Conservation (phyloP, 92 coral and sea anemone genomes). For the Meandrina meandrites region DNA sequence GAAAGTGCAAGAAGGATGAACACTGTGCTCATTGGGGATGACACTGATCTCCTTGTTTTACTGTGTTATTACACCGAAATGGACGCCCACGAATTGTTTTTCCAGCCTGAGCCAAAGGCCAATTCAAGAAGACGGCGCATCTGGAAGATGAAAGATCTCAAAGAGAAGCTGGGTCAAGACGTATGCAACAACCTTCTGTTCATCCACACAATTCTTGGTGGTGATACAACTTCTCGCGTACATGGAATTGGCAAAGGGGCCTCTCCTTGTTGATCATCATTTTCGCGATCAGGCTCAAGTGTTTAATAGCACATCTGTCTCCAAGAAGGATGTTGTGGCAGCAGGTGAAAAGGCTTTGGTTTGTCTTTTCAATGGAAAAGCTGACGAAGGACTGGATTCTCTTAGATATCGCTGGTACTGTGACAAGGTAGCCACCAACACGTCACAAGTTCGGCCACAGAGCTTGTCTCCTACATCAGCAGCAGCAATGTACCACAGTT, state of each 20-base stretch:
- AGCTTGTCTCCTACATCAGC: no score
- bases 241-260: slow-evolving; percentile 61
- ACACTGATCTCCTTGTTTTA: slow-evolving; percentile 55
- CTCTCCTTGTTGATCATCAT: slow-evolving; percentile 1
- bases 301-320: no score
- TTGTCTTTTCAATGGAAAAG: no score
- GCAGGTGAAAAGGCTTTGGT: no score
- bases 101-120: slow-evolving; percentile 57
- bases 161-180: slow-evolving; percentile 30
- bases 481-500: no score
- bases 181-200: slow-evolving; percentile 28
- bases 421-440: no score
- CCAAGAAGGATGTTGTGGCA: no score
- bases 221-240: slow-evolving; percentile 55
- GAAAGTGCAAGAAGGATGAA: slow-evolving; percentile 31
- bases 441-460: no score
- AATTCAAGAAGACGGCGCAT: slow-evolving; percentile 33
- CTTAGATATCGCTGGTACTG: no score
- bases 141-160: slow-evolving; percentile 49
- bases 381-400: no score
- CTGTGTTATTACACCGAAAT: slow-evolving; percentile 31
- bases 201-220: slow-evolving; percentile 43
- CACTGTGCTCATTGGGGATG: slow-evolving; percentile 54
- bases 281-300: no score
- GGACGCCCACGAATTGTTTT: slow-evolving; percentile 33